Conservation (phyloP, 2,113 vertebrate species). For the Oceanodroma tethys region DNA sequence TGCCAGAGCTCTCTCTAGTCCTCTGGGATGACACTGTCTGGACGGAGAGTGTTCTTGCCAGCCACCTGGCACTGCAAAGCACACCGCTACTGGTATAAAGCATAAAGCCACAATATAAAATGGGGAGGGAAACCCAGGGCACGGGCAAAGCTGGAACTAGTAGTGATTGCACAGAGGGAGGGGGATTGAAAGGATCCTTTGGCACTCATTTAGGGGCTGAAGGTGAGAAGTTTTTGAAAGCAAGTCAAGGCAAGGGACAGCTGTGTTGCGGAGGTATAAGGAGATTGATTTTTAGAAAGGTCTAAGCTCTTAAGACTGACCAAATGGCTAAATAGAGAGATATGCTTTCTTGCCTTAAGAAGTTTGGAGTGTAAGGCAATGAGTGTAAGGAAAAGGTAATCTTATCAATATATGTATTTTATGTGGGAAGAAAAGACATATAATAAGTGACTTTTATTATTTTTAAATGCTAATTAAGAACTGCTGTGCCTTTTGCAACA, state of each 20-base stretch:
- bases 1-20: neutral
- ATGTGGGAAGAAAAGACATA: rapidly evolving
- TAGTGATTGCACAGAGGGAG: neutral
- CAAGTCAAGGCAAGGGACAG: neutral
- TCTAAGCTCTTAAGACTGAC: neutral
- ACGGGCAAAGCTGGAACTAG: rapidly evolving
- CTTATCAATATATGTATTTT: neutral
- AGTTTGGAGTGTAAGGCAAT: too few species aligned
- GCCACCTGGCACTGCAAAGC: neutral
- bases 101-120: rapidly evolving
- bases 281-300: neutral
- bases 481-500: neutral
- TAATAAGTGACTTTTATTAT: neutral
- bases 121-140: neutral
- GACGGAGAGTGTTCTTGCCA: neutral
- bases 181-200: neutral
- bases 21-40: neutral
- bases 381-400: neutral
- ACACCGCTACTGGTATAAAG: rapidly evolving
- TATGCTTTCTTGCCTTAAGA: too few species aligned
- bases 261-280: neutral
- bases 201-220: neutral
- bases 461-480: neutral
- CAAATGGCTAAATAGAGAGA: too few species aligned
- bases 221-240: neutral